These are phyloP conservation scores for Plagodis pulveraria DNA, from an alignment of 2,888 invertebrate species.

Conservation along the genomic window DNA sequence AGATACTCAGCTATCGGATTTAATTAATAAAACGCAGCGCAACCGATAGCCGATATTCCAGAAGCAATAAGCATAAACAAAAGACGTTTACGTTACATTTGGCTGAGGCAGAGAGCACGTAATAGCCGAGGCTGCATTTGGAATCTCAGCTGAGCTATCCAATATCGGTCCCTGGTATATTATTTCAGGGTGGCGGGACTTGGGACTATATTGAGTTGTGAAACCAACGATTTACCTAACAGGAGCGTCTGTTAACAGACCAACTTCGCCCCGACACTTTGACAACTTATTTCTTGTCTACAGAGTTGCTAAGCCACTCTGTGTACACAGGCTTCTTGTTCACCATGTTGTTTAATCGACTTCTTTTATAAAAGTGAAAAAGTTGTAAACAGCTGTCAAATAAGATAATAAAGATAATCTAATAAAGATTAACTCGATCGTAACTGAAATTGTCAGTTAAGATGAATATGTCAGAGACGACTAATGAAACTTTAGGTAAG, in stretches of 20 bases:
- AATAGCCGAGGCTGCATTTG: conserved; percentile 67
- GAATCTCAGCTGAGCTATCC: conserved; percentile 67
- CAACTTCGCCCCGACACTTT: conserved; percentile 81
- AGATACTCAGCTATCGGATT: background rate
- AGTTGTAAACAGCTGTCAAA: too few relatives aligned
- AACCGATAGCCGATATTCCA: conserved; percentile 44
- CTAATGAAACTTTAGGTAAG: too few relatives aligned
- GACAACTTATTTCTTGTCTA: conserved; percentile 84
- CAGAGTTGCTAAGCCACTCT: conserved; percentile 73
- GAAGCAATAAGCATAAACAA: conserved; percentile 67
- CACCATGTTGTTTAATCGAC: conserved; percentile 39
- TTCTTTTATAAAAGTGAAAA: conserved; percentile 32
- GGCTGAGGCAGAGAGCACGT: conserved; percentile 59
- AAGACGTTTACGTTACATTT: conserved; percentile 73
- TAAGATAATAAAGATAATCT: too few relatives aligned
- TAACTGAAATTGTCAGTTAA: too few relatives aligned
- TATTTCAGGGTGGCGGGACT: conserved; percentile 68
- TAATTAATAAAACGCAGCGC: conserved; percentile 49
- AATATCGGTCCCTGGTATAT: conserved; percentile 77
- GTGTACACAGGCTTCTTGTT: conserved; percentile 71
- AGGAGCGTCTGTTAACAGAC: conserved; percentile 75
- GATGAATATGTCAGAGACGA: too few relatives aligned
- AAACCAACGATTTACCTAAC: conserved; percentile 81
- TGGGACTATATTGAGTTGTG: conserved; percentile 79
- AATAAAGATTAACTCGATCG: too few relatives aligned